These are phyloP conservation scores for Drosophila watanabei DNA, from an alignment of 1,140 invertebrate genomes.

Conservation along the genomic window DNA sequence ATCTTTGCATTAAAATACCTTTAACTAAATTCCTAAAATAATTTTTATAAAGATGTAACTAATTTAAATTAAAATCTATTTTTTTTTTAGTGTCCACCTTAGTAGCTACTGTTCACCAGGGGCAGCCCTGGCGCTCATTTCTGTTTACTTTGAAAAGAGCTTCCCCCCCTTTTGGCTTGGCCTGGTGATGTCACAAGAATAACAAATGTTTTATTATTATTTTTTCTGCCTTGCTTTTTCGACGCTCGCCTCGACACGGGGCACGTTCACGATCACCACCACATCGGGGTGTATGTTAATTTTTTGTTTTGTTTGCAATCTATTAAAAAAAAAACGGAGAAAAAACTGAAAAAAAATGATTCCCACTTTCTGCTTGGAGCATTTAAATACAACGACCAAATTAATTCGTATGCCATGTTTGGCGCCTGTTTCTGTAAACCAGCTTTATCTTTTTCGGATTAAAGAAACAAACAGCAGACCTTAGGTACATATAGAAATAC, in stretches of 20 bases:
- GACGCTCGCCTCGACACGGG: slow-evolving; percentile 10
- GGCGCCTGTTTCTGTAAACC: slow-evolving; percentile 71
- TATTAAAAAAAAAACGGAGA: slow-evolving; percentile 58
- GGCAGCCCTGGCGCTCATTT: slow-evolving; percentile 31
- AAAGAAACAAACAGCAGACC: slow-evolving; percentile 64
- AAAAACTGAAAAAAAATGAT: slow-evolving; percentile 39
- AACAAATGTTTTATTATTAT: slow-evolving; percentile 58
- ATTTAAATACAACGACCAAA: slow-evolving; percentile 71
- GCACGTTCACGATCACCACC: slow-evolving; percentile 61
- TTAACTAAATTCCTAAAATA: no score
- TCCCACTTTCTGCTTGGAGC: slow-evolving; percentile 53
- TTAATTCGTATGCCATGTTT: slow-evolving; percentile 78
- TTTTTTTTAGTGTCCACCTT: not conserved
- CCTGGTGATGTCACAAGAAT: slow-evolving; percentile 73
- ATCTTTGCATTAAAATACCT: not conserved
- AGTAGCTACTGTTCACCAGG: slow-evolving; percentile 28
- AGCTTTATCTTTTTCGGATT: slow-evolving; percentile 60
- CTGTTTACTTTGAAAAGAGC: slow-evolving; percentile 40
- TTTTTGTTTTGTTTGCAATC: slow-evolving; percentile 59
- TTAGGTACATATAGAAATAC: not conserved
- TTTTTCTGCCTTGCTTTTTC: slow-evolving; percentile 23
- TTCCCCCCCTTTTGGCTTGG: no score
- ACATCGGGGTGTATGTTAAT: slow-evolving; percentile 68
- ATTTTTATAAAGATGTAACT: not conserved
- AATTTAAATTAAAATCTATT: not conserved